Evolutionary conservation across 2,113 vertebrate species (phyloP), one percentile per base, ranked within the genome.

Genomic region (Eretmochelys imbricata): DNA sequence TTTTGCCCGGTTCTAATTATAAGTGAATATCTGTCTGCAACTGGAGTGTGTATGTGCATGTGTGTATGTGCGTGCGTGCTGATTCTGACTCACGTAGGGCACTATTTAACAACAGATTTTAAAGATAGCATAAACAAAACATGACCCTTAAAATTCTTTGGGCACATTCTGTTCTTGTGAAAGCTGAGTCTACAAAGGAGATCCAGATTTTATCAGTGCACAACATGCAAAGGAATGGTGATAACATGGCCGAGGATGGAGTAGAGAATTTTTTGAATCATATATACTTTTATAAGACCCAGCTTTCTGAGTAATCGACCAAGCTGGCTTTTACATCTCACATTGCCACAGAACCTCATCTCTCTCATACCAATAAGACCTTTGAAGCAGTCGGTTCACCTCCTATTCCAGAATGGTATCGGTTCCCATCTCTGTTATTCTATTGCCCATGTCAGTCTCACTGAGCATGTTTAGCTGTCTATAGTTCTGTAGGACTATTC

Each of bases 11-110:
- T 72, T 72, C 65, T 38, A 38, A 72, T 72, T 10, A 22, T 38
- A 72, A n/a, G 65, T 72, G 19, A 72, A 72, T 38, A 6, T 62
- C 55, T 35, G 53, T 85, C 82, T n/a, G 57, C 42, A 85, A 29
- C 0, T 89, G 46, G 17, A 49, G 59, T n/a, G 13, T n/a, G 38
- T 87, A 50, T 35, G n/a, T 84, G 38, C 2, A 0, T 85, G 8
- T 76, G 62, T 51, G 35, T 17, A 49, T 9, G 10, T 6, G 46
- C 3, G 24, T 1, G 6, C 5, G 13, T 4, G 2, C 59, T 94
- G 89, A 82, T 48, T 82, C 55, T 46, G n/a, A 57, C 24, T 82
- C 38, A 29, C 5, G 7, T 27, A 16, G 13, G 25, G 8, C 49
- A 46, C 31, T 59, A 6, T 79, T 92, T 85, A 42, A 83, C 42